Conservation (phyloP, 2,888 invertebrate genomes). For the Drosophila niveifrons region DNA sequence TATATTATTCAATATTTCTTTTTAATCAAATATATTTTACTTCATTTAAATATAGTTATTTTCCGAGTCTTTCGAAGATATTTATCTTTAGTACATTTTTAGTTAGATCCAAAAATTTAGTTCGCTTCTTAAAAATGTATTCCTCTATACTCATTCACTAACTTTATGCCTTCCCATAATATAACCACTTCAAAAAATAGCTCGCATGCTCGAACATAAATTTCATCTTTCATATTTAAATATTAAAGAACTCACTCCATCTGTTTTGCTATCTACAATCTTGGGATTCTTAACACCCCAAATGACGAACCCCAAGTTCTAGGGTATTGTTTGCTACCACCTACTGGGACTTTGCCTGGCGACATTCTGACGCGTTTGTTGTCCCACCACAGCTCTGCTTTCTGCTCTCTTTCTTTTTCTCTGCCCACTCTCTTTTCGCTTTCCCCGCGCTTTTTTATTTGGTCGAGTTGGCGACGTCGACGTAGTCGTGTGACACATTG, state of each 20-base stretch:
- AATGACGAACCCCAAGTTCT: not conserved
- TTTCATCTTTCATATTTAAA: constrained; percentile 1
- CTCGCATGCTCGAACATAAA: not conserved
- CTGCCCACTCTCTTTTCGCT: not conserved
- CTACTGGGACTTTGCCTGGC: constrained; percentile 51
- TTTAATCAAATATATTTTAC: too few relatives aligned
- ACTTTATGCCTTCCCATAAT: not conserved
- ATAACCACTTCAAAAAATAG: not conserved
- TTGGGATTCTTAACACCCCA: not conserved
- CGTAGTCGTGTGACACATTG: constrained; percentile 59
- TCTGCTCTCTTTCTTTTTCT: constrained; percentile 5
- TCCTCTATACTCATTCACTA: not conserved
- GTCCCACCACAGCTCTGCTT: constrained; percentile 4
- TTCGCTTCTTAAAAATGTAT: not conserved
- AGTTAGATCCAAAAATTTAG: too few relatives aligned
- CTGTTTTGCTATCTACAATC: not conserved
- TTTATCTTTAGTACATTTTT: too few relatives aligned
- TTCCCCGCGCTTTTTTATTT: not conserved
- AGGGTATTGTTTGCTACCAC: constrained; percentile 22
- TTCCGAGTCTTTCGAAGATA: too few relatives aligned
- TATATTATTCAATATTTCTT: too few relatives aligned
- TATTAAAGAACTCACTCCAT: not conserved
- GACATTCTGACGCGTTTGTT: constrained; percentile 54
- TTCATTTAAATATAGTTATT: too few relatives aligned
- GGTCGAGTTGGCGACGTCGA: constrained; percentile 28